Base-by-base conservation (phyloP, 2,113 vertebrate genomes). In the Burhinus oedicnemus region DNA sequence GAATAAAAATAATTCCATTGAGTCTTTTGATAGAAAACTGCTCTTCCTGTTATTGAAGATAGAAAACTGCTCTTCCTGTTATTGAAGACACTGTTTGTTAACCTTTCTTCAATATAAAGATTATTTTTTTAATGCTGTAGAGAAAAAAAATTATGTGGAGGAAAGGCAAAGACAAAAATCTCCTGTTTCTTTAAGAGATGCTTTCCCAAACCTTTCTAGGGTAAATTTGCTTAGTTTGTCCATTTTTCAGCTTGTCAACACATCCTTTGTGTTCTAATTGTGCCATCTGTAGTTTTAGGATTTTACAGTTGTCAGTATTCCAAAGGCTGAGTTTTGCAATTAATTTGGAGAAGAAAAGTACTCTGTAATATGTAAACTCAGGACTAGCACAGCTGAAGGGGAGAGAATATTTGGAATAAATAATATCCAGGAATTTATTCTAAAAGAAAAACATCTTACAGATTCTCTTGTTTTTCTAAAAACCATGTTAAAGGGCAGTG, bases 291-390 rank as follows among this genome's bases (percentile, higher is more conserved):
- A 82, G 8, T 85, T 87, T 78, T 22, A 34, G 30, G 47, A 27
- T 87, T 95, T 96, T 76, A 76, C 49, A 77, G 77, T 72, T 93
- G 74, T 77, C 93, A 77, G 17, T 62, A 85, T 91, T 89, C 77
- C 54, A 90, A 57, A 91, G 64, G 42, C 2, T 32, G 36, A 38
- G 12, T 71, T 87, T 91, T 79, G 52, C 30, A 64, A 72, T 23
- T 76, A 95, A 57, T 72, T 69, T 91, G 58, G 40, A 72, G 66
- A 65, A 83, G 15, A 5, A 20, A 23, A 90, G 4, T 20, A 47
- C 8, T 64, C 40, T 78, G 5, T 14, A 84, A 64, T 47, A 75
- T 2, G 1, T 23, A 65, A 87, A 79, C 18, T 69, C 57, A 54
- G 40, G 30, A 32, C 16, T 81, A 88, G 8, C 34, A 71, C 13